Percentiles rank a stretch among this genome's conserved stretches.
Conservation (phyloP, 2,888 invertebrate species). For the Seira sanloemensis region DNA sequence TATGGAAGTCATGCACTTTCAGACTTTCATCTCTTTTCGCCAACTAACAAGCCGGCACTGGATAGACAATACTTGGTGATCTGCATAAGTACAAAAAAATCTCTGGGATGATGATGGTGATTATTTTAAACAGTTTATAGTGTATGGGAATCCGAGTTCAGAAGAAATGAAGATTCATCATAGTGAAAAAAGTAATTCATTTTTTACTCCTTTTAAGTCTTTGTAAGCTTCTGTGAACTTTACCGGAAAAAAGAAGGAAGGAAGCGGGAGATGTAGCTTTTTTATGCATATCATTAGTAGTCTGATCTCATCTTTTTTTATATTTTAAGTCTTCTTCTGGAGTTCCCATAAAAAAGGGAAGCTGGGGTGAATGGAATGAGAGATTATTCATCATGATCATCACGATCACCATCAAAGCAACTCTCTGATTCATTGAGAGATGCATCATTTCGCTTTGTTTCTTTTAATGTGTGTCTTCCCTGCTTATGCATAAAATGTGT, state of each 20-base stretch:
- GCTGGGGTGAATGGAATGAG: constrained; percentile 17
- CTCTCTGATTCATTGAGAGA: not conserved
- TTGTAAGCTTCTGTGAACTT: constrained; percentile 20
- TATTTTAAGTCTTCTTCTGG: not conserved
- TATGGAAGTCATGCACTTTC: constrained; percentile 64
- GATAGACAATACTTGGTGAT: constrained; percentile 48
- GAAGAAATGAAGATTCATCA: constrained; percentile 58
- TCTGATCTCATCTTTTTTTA: constrained; percentile 57
- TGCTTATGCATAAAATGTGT: constrained; percentile 2
- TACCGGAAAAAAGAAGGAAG: constrained; percentile 25
- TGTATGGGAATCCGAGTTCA: constrained; percentile 32
- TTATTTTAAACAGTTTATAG: constrained; percentile 19
- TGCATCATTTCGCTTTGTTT: not conserved
- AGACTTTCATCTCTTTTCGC: constrained; percentile 57
- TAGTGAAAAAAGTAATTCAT: constrained; percentile 38
- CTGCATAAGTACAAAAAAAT: constrained; percentile 51
- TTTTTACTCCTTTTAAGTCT: not conserved
- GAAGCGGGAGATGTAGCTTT: constrained; percentile 42
- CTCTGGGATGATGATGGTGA: not conserved
- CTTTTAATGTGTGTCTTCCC: constrained; percentile 28
- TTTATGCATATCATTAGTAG: constrained; percentile 62
- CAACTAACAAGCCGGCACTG: constrained; percentile 49
- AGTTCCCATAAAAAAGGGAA: constrained; percentile 31
- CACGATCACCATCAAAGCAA: not conserved
- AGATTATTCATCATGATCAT: constrained; percentile 20